phyloP scores from a whole-genome alignment of 2,113 vertebrate genomes.

The Ellobius talpinus region DNA sequence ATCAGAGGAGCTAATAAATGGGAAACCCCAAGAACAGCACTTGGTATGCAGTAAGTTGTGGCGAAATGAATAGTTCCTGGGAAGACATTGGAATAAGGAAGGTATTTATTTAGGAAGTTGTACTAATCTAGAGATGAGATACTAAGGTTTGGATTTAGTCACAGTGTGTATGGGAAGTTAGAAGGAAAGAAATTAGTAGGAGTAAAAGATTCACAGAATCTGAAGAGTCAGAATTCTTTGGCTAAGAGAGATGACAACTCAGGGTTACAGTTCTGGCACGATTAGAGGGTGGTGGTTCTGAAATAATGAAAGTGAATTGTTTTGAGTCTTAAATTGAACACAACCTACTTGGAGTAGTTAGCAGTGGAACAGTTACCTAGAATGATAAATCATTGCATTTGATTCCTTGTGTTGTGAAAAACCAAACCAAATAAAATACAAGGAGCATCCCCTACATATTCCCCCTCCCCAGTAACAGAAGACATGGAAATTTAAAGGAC shows the following conservation, averaged over 20 bases:
- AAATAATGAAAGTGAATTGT: constrained; percentile 7
- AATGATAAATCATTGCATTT: neutral
- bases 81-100: constrained; percentile 29
- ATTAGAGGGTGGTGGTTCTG: neutral
- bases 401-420: neutral
- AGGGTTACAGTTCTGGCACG: neutral
- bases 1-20: constrained; percentile 19
- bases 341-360: neutral
- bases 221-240: constrained; percentile 25
- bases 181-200: neutral
- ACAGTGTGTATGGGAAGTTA: neutral
- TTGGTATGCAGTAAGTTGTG: neutral
- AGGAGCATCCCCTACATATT: neutral
- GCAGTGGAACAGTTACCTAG: neutral
- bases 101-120: neutral
- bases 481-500: neutral
- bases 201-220: constrained; percentile 1
- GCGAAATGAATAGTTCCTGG: neutral
- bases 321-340: constrained; percentile 55
- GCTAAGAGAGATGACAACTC: constrained; percentile 12
- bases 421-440: neutral
- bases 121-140: neutral
- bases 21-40: neutral
- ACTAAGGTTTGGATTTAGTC: constrained; percentile 18
- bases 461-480: neutral